phyloP scores from a whole-genome alignment of 1,140 invertebrate species.

The Papilio polytes region DNA sequence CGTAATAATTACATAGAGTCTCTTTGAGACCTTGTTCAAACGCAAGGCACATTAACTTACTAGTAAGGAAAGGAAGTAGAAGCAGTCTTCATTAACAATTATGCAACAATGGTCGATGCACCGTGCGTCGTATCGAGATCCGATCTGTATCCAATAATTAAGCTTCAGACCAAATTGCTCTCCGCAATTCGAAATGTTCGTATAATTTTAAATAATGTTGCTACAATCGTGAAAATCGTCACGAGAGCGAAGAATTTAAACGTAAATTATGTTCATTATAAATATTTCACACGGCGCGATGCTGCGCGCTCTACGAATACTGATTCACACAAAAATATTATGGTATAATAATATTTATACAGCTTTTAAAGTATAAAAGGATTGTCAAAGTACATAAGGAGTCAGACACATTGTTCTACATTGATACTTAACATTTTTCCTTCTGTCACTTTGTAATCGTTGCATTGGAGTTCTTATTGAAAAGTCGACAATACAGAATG shows the following conservation, averaged over 20 bases:
- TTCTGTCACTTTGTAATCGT: not conserved
- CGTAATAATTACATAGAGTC: not conserved
- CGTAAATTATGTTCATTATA: not conserved
- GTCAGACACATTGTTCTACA: not conserved
- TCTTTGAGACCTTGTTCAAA: too few species aligned
- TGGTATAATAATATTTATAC: too few species aligned
- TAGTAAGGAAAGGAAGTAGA: not conserved
- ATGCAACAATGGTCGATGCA: not conserved
- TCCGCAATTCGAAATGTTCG: constrained; percentile 12
- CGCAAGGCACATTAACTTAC: too few species aligned
- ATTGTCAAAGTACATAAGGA: too few species aligned
- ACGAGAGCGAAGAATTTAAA: not conserved
- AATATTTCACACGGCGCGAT: not conserved
- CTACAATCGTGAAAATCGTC: not conserved
- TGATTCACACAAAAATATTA: not conserved
- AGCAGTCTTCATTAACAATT: not conserved
- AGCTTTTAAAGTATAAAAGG: too few species aligned
- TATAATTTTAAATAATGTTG: constrained; percentile 15
- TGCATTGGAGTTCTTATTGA: not conserved
- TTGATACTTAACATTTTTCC: not conserved
- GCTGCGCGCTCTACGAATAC: not conserved
- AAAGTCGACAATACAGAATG: not conserved
- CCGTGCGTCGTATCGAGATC: not conserved
- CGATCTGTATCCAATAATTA: constrained; percentile 6
- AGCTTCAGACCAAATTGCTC: not conserved